Evolutionary conservation across 2,113 vertebrate genomes (phyloP).

Genomic region (Psephotus haematonotus): DNA sequence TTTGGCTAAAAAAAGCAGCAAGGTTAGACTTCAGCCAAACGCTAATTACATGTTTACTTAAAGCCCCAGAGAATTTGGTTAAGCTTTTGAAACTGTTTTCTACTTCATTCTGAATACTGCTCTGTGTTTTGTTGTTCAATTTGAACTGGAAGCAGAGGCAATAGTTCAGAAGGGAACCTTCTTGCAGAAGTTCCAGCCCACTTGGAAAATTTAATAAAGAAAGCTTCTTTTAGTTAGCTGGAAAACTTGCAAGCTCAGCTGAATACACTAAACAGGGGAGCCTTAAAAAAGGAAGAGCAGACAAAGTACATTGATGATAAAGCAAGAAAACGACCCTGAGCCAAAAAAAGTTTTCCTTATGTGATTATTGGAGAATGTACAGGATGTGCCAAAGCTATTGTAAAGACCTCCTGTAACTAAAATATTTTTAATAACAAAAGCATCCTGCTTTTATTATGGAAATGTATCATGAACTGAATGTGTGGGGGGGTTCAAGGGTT

Average conservation of each 20-base stretch:
- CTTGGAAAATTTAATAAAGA: conserved; percentile 46
- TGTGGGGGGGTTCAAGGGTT: neutral
- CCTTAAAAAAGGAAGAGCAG: neutral
- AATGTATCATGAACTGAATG: neutral
- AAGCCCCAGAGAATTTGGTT: neutral
- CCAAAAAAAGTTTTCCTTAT: conserved; percentile 44
- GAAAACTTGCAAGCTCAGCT: neutral
- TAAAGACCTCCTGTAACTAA: conserved; percentile 51
- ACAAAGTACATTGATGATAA: neutral
- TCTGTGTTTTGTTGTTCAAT: neutral
- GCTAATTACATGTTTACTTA: neutral
- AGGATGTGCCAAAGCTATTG: conserved; percentile 54
- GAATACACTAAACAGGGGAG: neutral
- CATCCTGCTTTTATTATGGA: conserved; percentile 56
- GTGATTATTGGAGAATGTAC: conserved; percentile 5
- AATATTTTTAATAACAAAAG: conserved; percentile 56
- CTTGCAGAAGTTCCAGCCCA: conserved; percentile 1
- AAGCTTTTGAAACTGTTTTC: neutral
- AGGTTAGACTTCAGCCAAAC: neutral
- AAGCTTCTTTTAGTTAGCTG: neutral
- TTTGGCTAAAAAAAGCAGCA: neutral
- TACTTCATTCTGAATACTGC: neutral
- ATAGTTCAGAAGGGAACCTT: conserved; percentile 1
- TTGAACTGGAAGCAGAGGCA: neutral
- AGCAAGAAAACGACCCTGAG: conserved; percentile 17